These are phyloP conservation scores for Empidonax traillii DNA, from an alignment of 2,113 vertebrate species.

Conservation along the genomic window DNA sequence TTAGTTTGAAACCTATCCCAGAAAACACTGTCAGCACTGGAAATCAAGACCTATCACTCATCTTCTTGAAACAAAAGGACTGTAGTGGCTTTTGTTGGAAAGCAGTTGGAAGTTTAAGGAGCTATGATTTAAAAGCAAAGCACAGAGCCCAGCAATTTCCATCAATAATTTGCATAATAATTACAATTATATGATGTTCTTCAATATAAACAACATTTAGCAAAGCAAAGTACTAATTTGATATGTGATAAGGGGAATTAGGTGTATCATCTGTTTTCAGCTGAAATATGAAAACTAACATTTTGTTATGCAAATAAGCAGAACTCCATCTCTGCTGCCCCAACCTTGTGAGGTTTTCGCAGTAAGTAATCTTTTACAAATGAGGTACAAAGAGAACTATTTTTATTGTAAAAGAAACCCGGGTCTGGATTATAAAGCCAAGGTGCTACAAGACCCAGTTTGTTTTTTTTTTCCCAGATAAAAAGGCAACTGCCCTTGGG, in stretches of 20 bases:
- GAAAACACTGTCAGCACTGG: background rate
- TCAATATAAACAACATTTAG: background rate
- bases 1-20: background rate
- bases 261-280: background rate
- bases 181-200: background rate
- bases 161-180: background rate
- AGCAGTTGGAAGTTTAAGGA: background rate
- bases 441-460: background rate
- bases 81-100: too few species aligned
- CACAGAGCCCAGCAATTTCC: background rate
- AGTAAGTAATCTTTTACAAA: background rate
- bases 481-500: background rate
- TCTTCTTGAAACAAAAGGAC: background rate
- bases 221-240: background rate
- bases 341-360: background rate
- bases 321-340: background rate
- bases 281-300: background rate
- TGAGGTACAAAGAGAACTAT: background rate
- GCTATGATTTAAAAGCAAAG: background rate
- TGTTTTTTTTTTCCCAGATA: background rate
- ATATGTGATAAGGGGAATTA: background rate
- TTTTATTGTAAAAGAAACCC: background rate
- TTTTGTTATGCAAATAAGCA: background rate
- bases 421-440: background rate
- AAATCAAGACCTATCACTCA: rapidly evolving